A percentile compares a stretch with the other conserved stretches of the same genome.
Evolutionary conservation across 2,797 vertebrate species (phyloP).

Genomic region (Anomalospiza imberbis): DNA sequence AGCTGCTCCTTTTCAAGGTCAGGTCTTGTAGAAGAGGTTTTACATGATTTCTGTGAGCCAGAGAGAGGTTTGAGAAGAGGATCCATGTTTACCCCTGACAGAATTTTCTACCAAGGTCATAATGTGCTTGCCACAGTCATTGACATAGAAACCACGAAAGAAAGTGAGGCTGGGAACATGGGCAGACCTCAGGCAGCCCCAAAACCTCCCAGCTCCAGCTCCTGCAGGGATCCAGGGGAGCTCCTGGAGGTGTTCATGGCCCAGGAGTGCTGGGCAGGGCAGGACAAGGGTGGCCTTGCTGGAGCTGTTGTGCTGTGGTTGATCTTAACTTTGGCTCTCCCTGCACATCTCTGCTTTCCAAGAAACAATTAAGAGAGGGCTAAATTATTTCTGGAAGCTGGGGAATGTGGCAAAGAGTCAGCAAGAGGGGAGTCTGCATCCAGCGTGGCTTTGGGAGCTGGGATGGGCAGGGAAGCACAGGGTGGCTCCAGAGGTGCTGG

Average conservation of each 20-base stretch:
- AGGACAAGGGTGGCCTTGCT: not conserved
- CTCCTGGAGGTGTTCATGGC: accelerated
- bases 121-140: too few species aligned
- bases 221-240: not conserved
- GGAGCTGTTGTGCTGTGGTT: not conserved
- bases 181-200: not conserved
- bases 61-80: too few species aligned
- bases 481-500: not conserved
- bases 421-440: not conserved
- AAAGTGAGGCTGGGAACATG: not conserved
- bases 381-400: not conserved
- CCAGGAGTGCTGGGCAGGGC: not conserved
- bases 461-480: not conserved
- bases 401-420: not conserved
- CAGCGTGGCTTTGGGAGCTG: not conserved
- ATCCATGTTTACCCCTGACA: too few species aligned
- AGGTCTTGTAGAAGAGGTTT: not conserved
- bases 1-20: not conserved
- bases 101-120: too few species aligned
- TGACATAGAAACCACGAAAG: too few species aligned
- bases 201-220: not conserved
- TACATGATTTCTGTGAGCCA: too few species aligned
- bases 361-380: slow-evolving; percentile 31
- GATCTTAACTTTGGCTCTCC: not conserved
- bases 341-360: not conserved